phyloP scores from a whole-genome alignment of 2,113 vertebrate species.

The Pandion haliaetus region DNA sequence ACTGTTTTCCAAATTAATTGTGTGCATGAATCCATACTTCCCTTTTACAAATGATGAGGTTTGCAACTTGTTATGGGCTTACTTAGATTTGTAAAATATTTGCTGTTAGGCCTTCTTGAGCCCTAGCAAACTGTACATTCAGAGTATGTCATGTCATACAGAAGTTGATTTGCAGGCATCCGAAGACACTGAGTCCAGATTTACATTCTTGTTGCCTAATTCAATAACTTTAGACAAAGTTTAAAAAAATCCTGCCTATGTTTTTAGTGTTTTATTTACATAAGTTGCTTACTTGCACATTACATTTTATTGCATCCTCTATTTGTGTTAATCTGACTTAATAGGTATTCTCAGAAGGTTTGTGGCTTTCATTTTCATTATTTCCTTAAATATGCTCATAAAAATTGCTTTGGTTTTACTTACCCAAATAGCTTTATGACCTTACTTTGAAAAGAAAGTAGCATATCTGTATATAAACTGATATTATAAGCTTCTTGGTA shows the following conservation, averaged over 20 bases:
- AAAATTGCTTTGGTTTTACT: not conserved
- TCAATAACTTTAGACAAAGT: not conserved
- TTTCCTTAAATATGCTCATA: not conserved
- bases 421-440: not conserved
- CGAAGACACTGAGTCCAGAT: not conserved
- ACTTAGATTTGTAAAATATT: not conserved
- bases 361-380: conserved; percentile 5
- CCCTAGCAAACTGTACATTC: not conserved
- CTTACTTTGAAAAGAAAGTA: not conserved
- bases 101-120: not conserved
- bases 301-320: not conserved
- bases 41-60: not conserved
- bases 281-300: not conserved
- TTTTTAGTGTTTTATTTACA: not conserved
- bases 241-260: not conserved
- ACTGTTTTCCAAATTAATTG: not conserved
- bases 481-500: not conserved
- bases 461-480: not conserved
- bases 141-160: not conserved
- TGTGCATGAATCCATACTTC: not conserved
- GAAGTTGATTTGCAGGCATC: not conserved
- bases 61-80: not conserved
- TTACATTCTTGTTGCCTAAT: not conserved
- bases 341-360: not conserved
- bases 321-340: not conserved